These are phyloP conservation scores for Clarias batrachus DNA, from an alignment of 2,113 vertebrate species.

Conservation along the genomic window DNA sequence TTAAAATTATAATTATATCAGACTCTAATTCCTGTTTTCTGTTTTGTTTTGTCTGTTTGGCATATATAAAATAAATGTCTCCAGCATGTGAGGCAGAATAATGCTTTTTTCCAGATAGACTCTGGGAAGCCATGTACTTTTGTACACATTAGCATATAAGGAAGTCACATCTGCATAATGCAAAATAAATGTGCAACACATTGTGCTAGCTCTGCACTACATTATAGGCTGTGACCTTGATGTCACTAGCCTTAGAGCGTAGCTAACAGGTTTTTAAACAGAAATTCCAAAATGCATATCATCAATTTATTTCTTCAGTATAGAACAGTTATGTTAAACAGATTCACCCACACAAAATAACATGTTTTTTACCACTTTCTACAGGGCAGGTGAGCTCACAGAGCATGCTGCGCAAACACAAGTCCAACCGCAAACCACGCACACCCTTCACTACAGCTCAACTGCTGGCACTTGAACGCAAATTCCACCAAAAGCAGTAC, in stretches of 20 bases:
- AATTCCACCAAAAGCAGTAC: slow-evolving; percentile 78
- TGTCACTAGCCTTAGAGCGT: no score
- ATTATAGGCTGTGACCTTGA: no score
- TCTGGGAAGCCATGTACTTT: neutral
- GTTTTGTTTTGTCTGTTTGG: no score
- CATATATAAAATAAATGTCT: neutral
- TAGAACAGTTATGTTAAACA: no score
- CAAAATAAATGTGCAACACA: no score
- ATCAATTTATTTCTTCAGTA: no score
- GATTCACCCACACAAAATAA: neutral
- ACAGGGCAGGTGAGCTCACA: slow-evolving; percentile 60
- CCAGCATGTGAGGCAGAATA: neutral
- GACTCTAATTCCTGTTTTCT: neutral
- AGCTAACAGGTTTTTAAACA: no score
- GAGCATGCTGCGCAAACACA: slow-evolving; percentile 74
- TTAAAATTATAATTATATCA: neutral
- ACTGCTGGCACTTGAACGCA: slow-evolving; percentile 74
- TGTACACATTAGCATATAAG: neutral
- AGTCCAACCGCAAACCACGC: slow-evolving; percentile 76
- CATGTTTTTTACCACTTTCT: neutral
- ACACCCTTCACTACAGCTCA: slow-evolving; percentile 76
- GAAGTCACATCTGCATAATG: no score
- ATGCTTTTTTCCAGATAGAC: neutral
- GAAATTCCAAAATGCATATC: no score
- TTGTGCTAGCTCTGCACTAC: no score